Conservation (phyloP, 2,113 vertebrate species). For the Muntiacus muntjak region DNA sequence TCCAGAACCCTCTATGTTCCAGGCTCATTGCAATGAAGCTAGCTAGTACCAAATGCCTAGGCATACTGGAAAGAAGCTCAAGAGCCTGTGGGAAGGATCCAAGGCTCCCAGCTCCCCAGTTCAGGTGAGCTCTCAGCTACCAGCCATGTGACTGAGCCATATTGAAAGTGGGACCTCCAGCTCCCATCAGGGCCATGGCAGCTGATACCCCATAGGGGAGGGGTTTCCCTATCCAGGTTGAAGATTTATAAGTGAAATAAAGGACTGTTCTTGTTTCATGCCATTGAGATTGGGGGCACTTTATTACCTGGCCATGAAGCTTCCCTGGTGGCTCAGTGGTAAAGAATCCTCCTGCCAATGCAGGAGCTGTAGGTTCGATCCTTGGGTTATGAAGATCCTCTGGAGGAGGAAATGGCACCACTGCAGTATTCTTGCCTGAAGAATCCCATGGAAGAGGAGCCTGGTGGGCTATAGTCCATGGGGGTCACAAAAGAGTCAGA, state of each 20-base stretch:
- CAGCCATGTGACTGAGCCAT: background rate
- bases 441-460: background rate
- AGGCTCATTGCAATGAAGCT: background rate
- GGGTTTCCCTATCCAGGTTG: background rate
- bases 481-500: background rate
- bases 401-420: background rate
- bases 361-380: fast-evolving
- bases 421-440: background rate
- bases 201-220: background rate
- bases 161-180: background rate
- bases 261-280: background rate
- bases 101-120: background rate
- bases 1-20: background rate
- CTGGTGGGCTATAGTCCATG: background rate
- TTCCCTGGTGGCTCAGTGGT: background rate
- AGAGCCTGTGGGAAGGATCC: background rate
- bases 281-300: background rate
- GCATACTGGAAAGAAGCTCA: background rate
- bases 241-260: background rate
- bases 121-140: background rate
- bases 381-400: background rate
- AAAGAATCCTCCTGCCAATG: background rate
- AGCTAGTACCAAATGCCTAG: background rate
- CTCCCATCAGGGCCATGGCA: background rate
- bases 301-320: background rate